These are phyloP conservation scores for Ceryle rudis DNA, from an alignment of 2,797 vertebrate species.

Conservation along the genomic window DNA sequence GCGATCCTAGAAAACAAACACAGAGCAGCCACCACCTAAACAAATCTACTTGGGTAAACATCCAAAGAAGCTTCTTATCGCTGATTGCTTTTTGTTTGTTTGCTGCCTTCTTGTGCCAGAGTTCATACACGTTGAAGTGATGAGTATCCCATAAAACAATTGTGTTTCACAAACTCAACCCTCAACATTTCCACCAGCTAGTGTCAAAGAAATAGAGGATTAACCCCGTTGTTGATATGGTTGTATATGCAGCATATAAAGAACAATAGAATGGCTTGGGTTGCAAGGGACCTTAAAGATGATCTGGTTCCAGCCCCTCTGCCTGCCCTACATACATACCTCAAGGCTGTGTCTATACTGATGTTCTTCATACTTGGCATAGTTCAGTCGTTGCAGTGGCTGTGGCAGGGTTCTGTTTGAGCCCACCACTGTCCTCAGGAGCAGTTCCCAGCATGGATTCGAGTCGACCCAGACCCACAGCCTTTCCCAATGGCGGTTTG, in stretches of 20 bases:
- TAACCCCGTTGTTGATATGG: fast-evolving
- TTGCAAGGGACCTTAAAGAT: not conserved
- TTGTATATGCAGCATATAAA: not conserved
- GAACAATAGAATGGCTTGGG: not conserved
- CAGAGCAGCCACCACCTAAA: not conserved
- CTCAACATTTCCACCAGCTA: not conserved
- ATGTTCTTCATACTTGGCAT: fast-evolving
- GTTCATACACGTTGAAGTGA: not conserved
- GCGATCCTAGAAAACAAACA: not conserved
- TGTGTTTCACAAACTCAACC: not conserved
- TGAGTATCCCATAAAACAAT: not conserved
- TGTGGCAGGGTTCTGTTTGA: not conserved
- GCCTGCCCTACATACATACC: not conserved
- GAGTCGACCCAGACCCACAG: fast-evolving
- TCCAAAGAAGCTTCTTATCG: not conserved
- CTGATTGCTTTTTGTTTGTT: not conserved
- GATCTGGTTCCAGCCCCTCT: not conserved
- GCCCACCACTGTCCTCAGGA: not conserved
- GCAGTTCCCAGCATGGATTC: fast-evolving
- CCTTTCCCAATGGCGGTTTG: fast-evolving
- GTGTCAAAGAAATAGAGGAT: not conserved
- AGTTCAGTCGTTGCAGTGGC: fast-evolving
- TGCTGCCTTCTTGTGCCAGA: not conserved
- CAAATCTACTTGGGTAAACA: not conserved
- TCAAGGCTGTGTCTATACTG: too few relatives aligned